Evolutionary conservation across 2,888 invertebrate genomes (phyloP), one percentile per base, ranked within the genome.

Genomic region (Drosophila antonietae): DNA sequence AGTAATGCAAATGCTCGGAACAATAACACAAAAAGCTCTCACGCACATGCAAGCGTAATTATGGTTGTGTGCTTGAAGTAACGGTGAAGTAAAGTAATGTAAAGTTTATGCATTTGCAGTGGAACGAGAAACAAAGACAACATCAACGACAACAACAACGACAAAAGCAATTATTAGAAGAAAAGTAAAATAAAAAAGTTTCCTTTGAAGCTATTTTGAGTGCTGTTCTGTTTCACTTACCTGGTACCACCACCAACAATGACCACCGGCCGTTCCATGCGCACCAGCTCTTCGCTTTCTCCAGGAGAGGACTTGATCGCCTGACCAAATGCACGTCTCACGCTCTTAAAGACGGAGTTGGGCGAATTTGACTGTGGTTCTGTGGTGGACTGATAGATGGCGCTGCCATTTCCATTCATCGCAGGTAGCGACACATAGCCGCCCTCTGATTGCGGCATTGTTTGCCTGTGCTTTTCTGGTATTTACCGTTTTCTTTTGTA

Each of bases 301-400:
- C 90, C 90, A 44, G 89, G 85, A 49, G 78, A 68, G 71, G 91
- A 90, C 81, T 93, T 92, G 84, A 93, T 92, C 78, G 92, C 93
- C 80, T 93, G 92, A 67, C 93, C 93, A 76, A 93, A 91, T 10
- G 91, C 93, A 73, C 93, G 90, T 80, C 93, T 93, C 64, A 93
- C 86, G 65, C 92, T 91, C 77, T 91, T 92, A 73, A 93, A 92
- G 15, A 93, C 92, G 63, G 93, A 92, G 72, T 91, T 91, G 66
- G 93, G 90, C 56, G 92, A 91, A 53, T 67, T 51, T 49, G 66
- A 15, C 61, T 77, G 77, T 78, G 93, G 93, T 86, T 93, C 93
- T 89, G 93, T 93, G 80, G 93, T 93, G 73, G 93, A 91, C 81
- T 93, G 93, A 87, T 93, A 93, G 78, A 93, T 93, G 80, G 91